A percentile compares a stretch with the other conserved stretches of the same genome.
Conservation (phyloP, 2,797 vertebrate species). For the Lithobates pipiens region DNA sequence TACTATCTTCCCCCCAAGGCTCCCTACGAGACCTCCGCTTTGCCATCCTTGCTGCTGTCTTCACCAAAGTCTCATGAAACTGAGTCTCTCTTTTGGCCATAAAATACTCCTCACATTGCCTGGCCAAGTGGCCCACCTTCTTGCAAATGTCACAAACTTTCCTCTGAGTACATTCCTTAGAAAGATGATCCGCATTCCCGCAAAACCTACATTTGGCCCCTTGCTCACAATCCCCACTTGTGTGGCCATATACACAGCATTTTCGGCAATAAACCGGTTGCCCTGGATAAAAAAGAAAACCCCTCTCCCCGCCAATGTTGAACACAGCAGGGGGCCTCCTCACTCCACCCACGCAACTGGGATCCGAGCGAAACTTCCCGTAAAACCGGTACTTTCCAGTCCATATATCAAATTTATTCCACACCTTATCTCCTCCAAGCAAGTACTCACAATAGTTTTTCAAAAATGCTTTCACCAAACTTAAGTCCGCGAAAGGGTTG, state of each 20-base stretch:
- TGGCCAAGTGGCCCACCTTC: neutral
- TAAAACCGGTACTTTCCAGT: too few relatives aligned
- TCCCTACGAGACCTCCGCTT: too few relatives aligned
- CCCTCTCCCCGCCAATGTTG: too few relatives aligned
- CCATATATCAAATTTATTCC: too few relatives aligned
- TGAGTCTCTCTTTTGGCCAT: rapidly evolving
- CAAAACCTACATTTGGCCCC: neutral
- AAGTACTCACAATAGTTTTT: rapidly evolving
- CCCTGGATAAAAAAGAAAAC: neutral
- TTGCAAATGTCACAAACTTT: neutral
- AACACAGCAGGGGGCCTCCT: too few relatives aligned
- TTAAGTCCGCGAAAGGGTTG: too few relatives aligned
- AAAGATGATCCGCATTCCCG: rapidly evolving
- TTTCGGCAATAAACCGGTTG: neutral
- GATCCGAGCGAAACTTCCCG: rapidly evolving
- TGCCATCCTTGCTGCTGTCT: too few relatives aligned
- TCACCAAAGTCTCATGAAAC: too few relatives aligned
- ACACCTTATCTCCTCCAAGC: rapidly evolving
- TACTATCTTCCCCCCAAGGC: too few relatives aligned
- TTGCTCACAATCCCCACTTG: neutral
- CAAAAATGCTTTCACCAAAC: too few relatives aligned
- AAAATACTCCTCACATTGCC: neutral
- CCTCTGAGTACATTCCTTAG: neutral
- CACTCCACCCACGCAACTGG: rapidly evolving
- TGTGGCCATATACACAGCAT: neutral